Conservation (phyloP, 2,797 vertebrate genomes). For the Kryptopterus vitreolus region DNA sequence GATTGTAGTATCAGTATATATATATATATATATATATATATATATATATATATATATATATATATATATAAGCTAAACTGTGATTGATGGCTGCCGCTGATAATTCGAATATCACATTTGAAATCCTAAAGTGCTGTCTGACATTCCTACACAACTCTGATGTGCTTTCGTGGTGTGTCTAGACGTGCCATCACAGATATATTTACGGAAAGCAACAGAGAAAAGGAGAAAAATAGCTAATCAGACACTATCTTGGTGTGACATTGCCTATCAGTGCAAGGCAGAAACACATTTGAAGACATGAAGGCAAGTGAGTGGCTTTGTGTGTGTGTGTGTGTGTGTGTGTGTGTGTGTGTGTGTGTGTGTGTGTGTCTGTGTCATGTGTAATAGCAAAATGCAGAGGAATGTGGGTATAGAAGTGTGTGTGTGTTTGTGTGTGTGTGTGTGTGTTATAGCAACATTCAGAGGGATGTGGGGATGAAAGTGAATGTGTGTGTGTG, state of each 20-base stretch:
- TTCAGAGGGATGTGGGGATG: not conserved
- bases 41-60: too few species aligned
- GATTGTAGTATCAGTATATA: too few species aligned
- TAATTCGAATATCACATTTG: constrained; percentile 7
- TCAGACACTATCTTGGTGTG: constrained; percentile 15
- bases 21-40: too few species aligned
- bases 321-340: not conserved
- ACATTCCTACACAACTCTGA: not conserved
- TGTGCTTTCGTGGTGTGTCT: not conserved
- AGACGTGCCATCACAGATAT: constrained; percentile 7
- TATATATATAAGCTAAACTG: constrained; percentile 19
- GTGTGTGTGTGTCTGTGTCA: constrained; percentile 1
- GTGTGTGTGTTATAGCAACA: too few species aligned
- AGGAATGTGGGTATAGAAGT: not conserved
- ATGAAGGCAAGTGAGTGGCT: not conserved
- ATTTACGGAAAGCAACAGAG: constrained; percentile 21
- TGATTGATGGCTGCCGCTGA: not conserved
- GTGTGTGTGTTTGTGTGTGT: constrained; percentile 5
- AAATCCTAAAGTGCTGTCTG: not conserved
- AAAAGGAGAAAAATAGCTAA: not conserved
- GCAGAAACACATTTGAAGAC: constrained; percentile 27
- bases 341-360: constrained; percentile 2
- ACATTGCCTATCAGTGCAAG: constrained; percentile 24
- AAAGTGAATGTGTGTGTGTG: not conserved
- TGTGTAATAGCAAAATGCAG: not conserved